Evolutionary conservation across 2,113 vertebrate genomes (phyloP), one percentile per base, ranked within the genome.

Genomic region (Catharus bicknelli): DNA sequence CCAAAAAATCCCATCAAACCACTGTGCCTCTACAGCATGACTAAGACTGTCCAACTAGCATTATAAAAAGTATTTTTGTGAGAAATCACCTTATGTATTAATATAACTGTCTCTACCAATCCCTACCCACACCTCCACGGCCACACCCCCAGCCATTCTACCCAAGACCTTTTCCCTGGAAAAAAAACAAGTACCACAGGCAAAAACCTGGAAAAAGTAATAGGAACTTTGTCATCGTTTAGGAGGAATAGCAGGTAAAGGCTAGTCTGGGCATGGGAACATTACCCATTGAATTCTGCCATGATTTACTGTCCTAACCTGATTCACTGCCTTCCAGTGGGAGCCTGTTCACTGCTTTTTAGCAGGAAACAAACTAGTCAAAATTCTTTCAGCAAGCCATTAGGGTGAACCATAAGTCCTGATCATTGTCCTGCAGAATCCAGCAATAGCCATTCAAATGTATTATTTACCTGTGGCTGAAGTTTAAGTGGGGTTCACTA

Each of bases 81-180:
- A 61, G 67, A 73, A 73, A 45, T 1, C 3, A 29, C 11, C 4
- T 22, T 36, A 16, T 13, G 9, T 45, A 36, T 45, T 58, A 47
- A 51, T 10, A 11, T 11, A 74, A 42, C 4, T 15, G 5, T 75
- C 23, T 59, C 26, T 67, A 5, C 29, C 25, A 63, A 7, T 23
- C 7, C 8, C 20, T 16, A 2, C 13, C 13, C 32, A 45, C 5
- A 18, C 2, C 7, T 15, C 13, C 8, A 5, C 5, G 29, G 13
- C 1, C 0, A 11, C 5, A 16, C 1, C 6, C 6, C 8, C 2
- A 40, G 11, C 27, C 22, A 30, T 64, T 51, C 38, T 69, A 40
- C 11, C 36, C 30, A n/a, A 17, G 4, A 20, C 1, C 7, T 76
- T 67, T 72, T 57, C 21, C 34, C 15, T 59, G 40, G 10, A 7